Conservation (phyloP, 2,113 vertebrate genomes). For the Heteronetta atricapilla region DNA sequence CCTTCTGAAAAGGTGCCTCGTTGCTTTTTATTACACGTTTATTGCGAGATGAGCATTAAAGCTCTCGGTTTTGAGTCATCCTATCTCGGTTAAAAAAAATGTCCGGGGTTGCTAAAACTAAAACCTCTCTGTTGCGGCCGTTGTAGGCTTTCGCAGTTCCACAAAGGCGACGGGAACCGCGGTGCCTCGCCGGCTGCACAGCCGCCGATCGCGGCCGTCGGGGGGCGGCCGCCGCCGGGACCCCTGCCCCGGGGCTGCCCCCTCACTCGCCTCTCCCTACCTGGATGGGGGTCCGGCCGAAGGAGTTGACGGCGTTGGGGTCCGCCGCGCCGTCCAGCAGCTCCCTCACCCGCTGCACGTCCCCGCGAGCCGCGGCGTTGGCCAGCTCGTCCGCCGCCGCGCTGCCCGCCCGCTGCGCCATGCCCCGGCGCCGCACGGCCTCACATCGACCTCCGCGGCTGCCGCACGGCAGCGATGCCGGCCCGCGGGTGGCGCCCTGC, state of each 20-base stretch:
- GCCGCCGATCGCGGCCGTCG: neutral
- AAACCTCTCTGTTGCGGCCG: neutral
- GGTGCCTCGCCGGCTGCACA: neutral
- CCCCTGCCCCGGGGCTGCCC: neutral
- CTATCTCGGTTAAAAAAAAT: neutral
- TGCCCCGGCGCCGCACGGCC: neutral
- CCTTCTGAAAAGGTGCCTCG: neutral
- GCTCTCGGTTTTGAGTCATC: constrained; percentile 32
- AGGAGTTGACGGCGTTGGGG: constrained; percentile 78
- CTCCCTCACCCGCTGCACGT: constrained; percentile 51
- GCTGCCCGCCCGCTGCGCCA: neutral
- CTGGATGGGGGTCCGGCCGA: constrained; percentile 85
- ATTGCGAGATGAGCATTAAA: constrained; percentile 23
- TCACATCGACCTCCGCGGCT: neutral
- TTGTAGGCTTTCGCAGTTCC: neutral
- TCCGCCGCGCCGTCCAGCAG: constrained; percentile 75
- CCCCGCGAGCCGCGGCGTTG: constrained; percentile 81
- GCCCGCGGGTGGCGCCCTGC: neutral
- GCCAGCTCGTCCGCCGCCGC: constrained; percentile 67
- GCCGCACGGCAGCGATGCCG: too few species aligned
- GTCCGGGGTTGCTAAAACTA: constrained; percentile 13
- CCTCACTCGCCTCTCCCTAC: constrained; percentile 59
- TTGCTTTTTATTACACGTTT: neutral
- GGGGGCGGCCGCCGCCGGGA: neutral
- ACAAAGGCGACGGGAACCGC: neutral